phyloP scores from a whole-genome alignment of 1,140 invertebrate species.

The Sycophaga agraensis region DNA sequence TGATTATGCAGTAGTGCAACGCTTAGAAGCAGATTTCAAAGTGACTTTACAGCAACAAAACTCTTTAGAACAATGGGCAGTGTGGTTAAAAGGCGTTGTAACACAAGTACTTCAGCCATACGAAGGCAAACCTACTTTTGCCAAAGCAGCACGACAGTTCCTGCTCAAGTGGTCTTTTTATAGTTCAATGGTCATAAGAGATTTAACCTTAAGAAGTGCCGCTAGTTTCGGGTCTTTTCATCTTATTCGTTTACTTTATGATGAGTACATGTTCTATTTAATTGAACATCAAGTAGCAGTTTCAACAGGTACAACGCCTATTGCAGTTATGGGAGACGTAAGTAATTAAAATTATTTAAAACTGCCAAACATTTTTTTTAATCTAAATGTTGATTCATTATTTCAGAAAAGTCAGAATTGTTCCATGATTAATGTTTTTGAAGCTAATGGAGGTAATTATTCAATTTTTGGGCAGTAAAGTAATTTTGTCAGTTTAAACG shows the following conservation, averaged over 20 bases:
- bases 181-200: conserved; percentile 94
- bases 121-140: conserved; percentile 81
- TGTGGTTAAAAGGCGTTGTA: conserved; percentile 93
- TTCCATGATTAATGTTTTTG: conserved; percentile 49
- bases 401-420: conserved; percentile 54
- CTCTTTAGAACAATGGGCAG: conserved; percentile 94
- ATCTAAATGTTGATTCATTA: neutral
- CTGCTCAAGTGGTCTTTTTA: conserved; percentile 99
- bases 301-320: conserved; percentile 86
- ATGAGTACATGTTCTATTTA: conserved; percentile 99
- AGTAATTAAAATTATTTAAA: too few species aligned
- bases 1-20: conserved; percentile 81
- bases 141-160: conserved; percentile 91
- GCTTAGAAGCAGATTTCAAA: conserved; percentile 93
- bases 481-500: neutral
- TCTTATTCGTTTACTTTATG: conserved; percentile 93
- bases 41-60: conserved; percentile 89
- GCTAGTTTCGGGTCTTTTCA: conserved; percentile 99
- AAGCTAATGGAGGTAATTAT: conserved; percentile 51
- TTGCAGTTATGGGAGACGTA: conserved; percentile 89
- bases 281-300: conserved; percentile 96
- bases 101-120: conserved; percentile 85
- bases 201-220: conserved; percentile 91
- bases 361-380: neutral
- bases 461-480: neutral